Base-by-base conservation (phyloP, 1,140 invertebrate species). In the Palaemon carinicauda region DNA sequence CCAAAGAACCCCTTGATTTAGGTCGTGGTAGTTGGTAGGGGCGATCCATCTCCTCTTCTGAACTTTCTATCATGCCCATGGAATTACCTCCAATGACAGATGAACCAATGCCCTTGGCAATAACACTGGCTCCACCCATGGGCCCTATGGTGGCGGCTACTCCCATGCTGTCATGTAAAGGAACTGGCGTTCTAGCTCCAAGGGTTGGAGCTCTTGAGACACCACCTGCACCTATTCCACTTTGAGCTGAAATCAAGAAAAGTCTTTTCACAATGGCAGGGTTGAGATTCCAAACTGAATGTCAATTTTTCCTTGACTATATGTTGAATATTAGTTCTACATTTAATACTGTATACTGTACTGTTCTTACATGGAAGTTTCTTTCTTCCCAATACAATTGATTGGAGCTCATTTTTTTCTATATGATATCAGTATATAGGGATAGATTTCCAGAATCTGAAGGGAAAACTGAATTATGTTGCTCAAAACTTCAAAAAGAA, bases 41-140 rank as follows among this genome's bases (percentile, higher is more conserved):
- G 41, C 41, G 41, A 41, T 24, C 69, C 27, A 73, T 29, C 69
- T 29, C n/a, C 17, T 29, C 29, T 53, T 12, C 84, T 41, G 29
- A 78, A 86, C 65, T 86, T 80, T 17, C 77, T 77, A 24, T 78
- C 65, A 51, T 77, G 84, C 51, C 80, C 17, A 27, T 86, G 84
- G 56, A 80, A 86, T 86, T 78, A 12, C 52, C 50, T 14, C 54
- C 75, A n/a, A 71, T 41, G 24, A 71, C 84, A 19, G 82, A 33
- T 9, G 60, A 53, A 24, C 71, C 82, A 27, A 54, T 27, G 14
- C 77, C 77, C 17, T 77, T 31, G 19, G 56, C 60, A 17, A 78
- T 77, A 12, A 86, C 77, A 56, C 51, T 86, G 3, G 54, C 84
- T 29, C 84, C 84, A 19, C 84, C 84, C 84, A 86, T 86, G 84